Base-by-base conservation (phyloP, 2,797 vertebrate genomes). In the Xerus rutilus region DNA sequence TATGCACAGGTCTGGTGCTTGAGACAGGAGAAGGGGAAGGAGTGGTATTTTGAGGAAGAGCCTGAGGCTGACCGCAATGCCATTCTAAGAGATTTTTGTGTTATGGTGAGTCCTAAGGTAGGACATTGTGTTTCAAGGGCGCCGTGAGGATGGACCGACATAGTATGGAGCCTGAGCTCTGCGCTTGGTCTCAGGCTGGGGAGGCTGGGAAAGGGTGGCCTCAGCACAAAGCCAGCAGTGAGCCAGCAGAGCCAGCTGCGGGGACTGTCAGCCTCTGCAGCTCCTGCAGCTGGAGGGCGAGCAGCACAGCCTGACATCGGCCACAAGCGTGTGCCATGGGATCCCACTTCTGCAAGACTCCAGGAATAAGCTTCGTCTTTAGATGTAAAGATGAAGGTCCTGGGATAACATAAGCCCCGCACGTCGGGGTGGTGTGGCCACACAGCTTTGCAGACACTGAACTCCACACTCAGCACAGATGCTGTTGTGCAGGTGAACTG, bases 261-360 rank as follows among this genome's bases (percentile, higher is more conserved):
- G 64, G 49, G 65, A 62, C 35, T 54, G 17, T 69, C n/a, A 18
- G n/a, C 3, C n/a, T 70, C 30, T 25, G 54, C 49, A 5, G 3
- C 10, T 35, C 25, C 20, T 12, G 5, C 65, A 32, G n/a, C 21
- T 32, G 47, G 45, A 79, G 49, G 70, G 39, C 52, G 23, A 18
- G 54, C 6, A 3, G 13, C 35, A 25, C 9, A 1, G 20, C 4
- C 17, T 30, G 9, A 7, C 0, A 7, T 81, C 45, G 49, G 6
- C 74, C n/a, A 14, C 13, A 49, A 43, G 54, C n/a, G n/a, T 0
- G 0, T 3, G 9, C 28, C 7, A 18, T 0, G 9, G 30, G 65
- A 81, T 28, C 32, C 28, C 39, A 43, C 64, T 73, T 59, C 25
- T 35, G n/a, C 9, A 52, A 62, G 47, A 32, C 7, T 25, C 23